Base-by-base conservation (phyloP, 1,140 invertebrate genomes). In the Theocolax elegans region DNA sequence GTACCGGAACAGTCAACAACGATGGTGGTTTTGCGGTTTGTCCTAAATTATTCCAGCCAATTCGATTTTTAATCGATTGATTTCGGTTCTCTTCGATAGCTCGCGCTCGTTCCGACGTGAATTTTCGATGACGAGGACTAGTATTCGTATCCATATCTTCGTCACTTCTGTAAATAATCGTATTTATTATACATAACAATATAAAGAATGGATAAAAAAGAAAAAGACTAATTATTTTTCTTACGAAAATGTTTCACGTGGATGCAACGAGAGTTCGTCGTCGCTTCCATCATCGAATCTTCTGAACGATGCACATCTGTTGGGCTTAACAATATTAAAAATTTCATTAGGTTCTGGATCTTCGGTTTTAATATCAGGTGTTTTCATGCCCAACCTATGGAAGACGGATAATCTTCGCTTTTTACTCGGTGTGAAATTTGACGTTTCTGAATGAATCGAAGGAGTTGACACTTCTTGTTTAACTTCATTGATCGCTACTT, bases 41-140 rank as follows among this genome's bases (percentile, higher is more conserved):
- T 54, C 3, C 2, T 17, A n/a, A 9, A 46, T 1, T 15, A 2
- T 51, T 27, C 12, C 35, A 54, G 29, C 1, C 19, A 17, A 67
- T 15, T 25, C 65, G 25, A 27, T 59, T 10, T 31, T 58, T 58
- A 38, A 59, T 40, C 0, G 65, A 67, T 12, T n/a, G 38, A 19
- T 46, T 31, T 46, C 19, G 42, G 1, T 2, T 44, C 4, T 48
- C 44, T 27, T 67, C 53, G 23, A 48, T 58, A 1, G 7, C 7
- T 23, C 40, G 25, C 19, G 13, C n/a, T 35, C 31, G 35, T 44
- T 68, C 66, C 7, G 66, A 60, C 1, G 21, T 54, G 17, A 69
- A 69, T 25, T 69, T 69, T 1, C 58, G 17, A 59, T 71, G 62
- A 8, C 42, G 60, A 19, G 68, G 62, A 44, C 68, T 71, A 1